Evolutionary conservation across 2,113 vertebrate genomes (phyloP).

Genomic region (Sinocyclocheilus maitianheensis): DNA sequence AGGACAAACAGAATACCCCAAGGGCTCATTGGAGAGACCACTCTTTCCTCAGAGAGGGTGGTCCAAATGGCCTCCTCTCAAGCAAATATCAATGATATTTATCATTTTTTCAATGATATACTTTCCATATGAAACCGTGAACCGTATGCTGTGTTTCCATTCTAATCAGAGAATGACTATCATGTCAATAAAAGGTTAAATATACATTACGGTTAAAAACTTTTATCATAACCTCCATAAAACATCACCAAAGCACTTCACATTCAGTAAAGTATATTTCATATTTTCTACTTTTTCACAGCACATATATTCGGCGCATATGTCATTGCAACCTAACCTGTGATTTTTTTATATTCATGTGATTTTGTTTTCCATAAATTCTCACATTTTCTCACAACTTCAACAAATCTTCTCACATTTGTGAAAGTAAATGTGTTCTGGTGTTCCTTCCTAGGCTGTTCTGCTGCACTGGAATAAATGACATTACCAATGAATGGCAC

Average conservation of each 20-base stretch:
- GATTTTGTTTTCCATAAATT: conserved; percentile 25
- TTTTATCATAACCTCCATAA: background rate
- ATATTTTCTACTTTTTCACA: background rate
- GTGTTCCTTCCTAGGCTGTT: background rate
- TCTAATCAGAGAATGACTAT: conserved; percentile 6
- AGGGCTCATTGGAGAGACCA: conserved; percentile 31
- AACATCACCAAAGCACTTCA: background rate
- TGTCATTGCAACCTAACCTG: background rate
- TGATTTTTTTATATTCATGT: conserved; percentile 6
- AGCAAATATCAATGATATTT: conserved; percentile 53
- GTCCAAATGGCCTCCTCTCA: conserved; percentile 18
- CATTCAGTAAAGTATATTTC: background rate
- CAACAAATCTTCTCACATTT: background rate
- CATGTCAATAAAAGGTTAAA: conserved; percentile 35
- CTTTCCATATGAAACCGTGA: conserved; percentile 49
- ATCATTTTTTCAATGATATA: conserved; percentile 31
- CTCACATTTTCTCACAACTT: conserved; percentile 15
- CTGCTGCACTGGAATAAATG: background rate
- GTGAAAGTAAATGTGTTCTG: conserved; percentile 9
- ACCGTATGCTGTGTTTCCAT: conserved; percentile 19
- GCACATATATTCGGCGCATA: background rate
- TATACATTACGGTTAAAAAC: background rate
- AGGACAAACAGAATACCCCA: conserved; percentile 40
- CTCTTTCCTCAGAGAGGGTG: conserved; percentile 19
- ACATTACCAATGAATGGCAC: background rate